Evolutionary conservation across 92 coral and sea anemone genomes (phyloP).

Genomic region (Scolanthus callimorphus): DNA sequence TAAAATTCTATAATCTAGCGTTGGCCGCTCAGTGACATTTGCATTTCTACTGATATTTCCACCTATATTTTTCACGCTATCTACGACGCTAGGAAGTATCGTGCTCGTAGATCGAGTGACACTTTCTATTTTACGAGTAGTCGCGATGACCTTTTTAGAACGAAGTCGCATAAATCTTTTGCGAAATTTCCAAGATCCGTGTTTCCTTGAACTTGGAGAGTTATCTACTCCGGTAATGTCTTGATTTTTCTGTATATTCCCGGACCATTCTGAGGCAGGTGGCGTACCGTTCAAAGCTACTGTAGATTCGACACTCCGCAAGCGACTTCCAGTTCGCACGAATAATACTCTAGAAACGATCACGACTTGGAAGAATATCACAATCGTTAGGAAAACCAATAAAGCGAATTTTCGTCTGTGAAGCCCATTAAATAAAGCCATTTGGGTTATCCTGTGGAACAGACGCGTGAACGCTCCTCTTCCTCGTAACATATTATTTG

Average conservation of each 20-base stretch:
- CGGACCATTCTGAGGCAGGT: neutral
- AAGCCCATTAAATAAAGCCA: neutral
- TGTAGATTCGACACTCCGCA: neutral
- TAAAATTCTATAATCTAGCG: constrained; percentile 18
- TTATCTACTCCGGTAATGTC: neutral
- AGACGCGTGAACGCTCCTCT: neutral
- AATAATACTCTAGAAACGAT: constrained; percentile 8
- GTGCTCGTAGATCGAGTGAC: neutral
- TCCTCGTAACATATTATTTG: too few relatives aligned
- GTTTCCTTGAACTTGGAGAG: neutral
- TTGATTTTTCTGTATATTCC: neutral
- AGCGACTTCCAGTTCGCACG: neutral
- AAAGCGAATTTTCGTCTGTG: constrained; percentile 1
- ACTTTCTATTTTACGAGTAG: neutral
- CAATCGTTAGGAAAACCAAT: constrained; percentile 1
- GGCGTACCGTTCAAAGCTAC: neutral
- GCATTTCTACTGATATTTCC: neutral
- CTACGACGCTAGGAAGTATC: neutral
- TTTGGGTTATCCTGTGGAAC: neutral
- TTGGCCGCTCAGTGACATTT: neutral
- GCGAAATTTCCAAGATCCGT: neutral
- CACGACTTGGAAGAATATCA: constrained; percentile 17
- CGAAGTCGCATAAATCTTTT: neutral
- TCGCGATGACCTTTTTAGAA: neutral
- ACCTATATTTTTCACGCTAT: neutral